phyloP scores from a whole-genome alignment of 2,113 vertebrate species.

The Deroptyus accipitrinus region DNA sequence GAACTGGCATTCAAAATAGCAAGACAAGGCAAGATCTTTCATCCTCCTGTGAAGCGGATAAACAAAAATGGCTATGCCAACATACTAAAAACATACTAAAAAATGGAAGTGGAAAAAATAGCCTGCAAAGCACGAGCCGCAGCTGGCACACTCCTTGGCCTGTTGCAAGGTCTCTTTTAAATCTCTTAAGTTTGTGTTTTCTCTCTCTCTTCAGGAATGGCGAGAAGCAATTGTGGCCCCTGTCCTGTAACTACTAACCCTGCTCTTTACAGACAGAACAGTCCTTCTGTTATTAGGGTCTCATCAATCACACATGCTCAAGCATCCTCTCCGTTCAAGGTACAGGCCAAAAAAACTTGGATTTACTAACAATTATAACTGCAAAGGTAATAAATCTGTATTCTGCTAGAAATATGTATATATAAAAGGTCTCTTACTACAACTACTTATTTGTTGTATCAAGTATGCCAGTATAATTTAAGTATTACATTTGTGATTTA shows the following conservation, averaged over 20 bases:
- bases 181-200: background rate
- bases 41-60: background rate
- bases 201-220: background rate
- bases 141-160: background rate
- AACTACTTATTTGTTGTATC: background rate
- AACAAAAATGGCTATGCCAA: background rate
- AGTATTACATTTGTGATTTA: conserved; percentile 16
- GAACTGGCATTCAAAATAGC: background rate
- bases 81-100: background rate
- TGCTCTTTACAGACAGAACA: background rate
- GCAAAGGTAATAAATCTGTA: background rate
- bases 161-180: background rate
- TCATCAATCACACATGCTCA: background rate
- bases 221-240: background rate
- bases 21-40: background rate
- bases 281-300: background rate
- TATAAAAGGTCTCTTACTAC: background rate
- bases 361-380: background rate
- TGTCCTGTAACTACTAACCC: background rate
- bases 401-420: background rate
- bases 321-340: background rate
- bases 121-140: background rate
- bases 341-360: background rate
- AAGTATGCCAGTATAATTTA: background rate
- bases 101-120: background rate